Evolutionary conservation across 2,113 vertebrate species (phyloP), one percentile per base, ranked within the genome.

Genomic region (Scomber scombrus): DNA sequence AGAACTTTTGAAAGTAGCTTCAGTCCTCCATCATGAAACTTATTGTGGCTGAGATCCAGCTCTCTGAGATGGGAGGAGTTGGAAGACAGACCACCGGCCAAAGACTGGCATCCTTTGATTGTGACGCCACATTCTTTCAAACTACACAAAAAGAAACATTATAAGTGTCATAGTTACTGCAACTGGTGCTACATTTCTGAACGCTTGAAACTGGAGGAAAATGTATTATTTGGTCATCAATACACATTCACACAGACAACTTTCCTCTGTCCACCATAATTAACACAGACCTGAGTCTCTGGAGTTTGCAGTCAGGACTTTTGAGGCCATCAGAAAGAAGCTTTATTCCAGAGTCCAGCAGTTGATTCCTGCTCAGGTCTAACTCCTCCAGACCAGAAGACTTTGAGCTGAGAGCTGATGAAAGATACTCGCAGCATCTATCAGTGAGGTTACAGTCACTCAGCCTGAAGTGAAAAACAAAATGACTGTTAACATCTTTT

Each of bases 291-390:
- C 34, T 16, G 26, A 85, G 57, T 49, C 15, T 71, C 26, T 62
- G 49, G 14, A 85, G 72, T 67, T 67, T 85, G 54, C 82, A 84
- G 57, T 54, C n/a, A 1, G 23, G 21, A 52, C 45, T 56, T 52
- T 23, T 47, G 6, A 3, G 3, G 14, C 10, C n/a, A 78, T 15
- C 51, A 40, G 34, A 40, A 9, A 40, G 34, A 40, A 40, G 34
- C 34, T 40, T 9, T 40, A 40, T 40, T 40, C 82, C 81, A 26
- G 29, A 26, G 29, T 83, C 81, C 9, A 51, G n/a, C 49, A 83
- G 63, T 23, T 68, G 3, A 26, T 80, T 85, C 15, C 9, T 29
- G 51, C 77, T 80, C 61, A 85, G 34, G n/a, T 85, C 82, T 7
- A 85, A 45, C 52, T 75, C 40, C 31, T 64, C 74, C 15, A 85